Evolutionary conservation across 2,113 vertebrate species (phyloP), one percentile per base, ranked within the genome.

Genomic region (Gopherus flavomarginatus): DNA sequence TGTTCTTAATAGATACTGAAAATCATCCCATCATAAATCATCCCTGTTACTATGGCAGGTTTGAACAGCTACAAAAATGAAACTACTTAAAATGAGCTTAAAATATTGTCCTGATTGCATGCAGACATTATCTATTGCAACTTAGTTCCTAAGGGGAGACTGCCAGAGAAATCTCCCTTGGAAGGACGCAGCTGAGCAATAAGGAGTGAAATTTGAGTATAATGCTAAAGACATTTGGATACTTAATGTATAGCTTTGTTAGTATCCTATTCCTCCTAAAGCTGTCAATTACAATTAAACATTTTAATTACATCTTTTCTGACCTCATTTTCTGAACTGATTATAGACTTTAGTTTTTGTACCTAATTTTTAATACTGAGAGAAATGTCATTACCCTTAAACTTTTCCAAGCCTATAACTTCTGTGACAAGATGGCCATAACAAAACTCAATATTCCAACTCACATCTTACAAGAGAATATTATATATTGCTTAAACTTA

Each of bases 11-110:
- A 96, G 91, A 29, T 65, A 91, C 29, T 90, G 87, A 96, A 97
- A 97, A 97, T 95, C 65, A 97, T 56, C 65, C 78, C 75, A 54
- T 80, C 88, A 91, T 90, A 94, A 97, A 90, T 42, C 89, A 62
- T 3, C 47, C 21, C 16, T 91, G 92, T 49, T 90, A 85, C 24
- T 93, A 96, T 93, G 94, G 89, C 69, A 81, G 54, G 75, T 95
- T 91, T 83, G 65, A 86, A 96, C n/a, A 83, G 35, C 57, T 78
- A 88, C 50, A 93, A 95, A 97, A 89, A 81, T 3, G 35, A 80
- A 31, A 44, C 59, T 91, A 78, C 44, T 83, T 94, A 86, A 89
- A 54, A 93, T 89, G 86, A 62, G 83, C 72, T 91, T 93, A 82
- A 95, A 94, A 94, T 89, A 52, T 92, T 90, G 72, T 22, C 94